Conservation (phyloP, 2,797 vertebrate genomes). For the Cheirogaleus major region DNA sequence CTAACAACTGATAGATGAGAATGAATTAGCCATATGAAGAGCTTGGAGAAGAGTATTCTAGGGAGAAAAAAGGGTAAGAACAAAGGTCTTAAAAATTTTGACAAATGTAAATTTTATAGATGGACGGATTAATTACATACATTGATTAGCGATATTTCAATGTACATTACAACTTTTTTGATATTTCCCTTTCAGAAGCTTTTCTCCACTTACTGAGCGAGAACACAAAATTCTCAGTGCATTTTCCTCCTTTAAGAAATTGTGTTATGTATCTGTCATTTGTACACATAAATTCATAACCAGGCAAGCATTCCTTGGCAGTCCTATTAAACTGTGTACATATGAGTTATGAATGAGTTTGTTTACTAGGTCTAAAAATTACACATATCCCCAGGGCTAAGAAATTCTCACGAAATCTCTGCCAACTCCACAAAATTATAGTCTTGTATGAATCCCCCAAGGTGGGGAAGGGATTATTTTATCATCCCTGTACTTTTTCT, state of each 20-base stretch:
- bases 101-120: neutral
- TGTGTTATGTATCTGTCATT: constrained; percentile 67
- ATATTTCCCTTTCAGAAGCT: constrained; percentile 5
- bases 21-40: neutral
- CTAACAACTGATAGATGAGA: neutral
- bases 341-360: constrained; percentile 68
- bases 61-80: neutral
- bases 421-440: constrained; percentile 57
- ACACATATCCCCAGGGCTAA: constrained; percentile 59
- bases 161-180: neutral
- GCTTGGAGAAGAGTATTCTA: neutral
- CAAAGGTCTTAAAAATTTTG: neutral
- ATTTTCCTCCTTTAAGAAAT: constrained; percentile 68
- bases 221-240: constrained; percentile 55
- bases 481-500: constrained; percentile 42
- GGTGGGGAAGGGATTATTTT: constrained; percentile 59
- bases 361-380: constrained; percentile 67
- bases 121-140: neutral
- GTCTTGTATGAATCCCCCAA: neutral
- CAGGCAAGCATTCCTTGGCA: constrained; percentile 60
- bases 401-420: constrained; percentile 70
- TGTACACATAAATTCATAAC: constrained; percentile 72
- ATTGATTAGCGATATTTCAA: constrained; percentile 2
- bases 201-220: neutral
- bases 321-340: constrained; percentile 65